phyloP scores from a whole-genome alignment of 1,140 invertebrate genomes.

The Teleogryllus occipitalis region DNA sequence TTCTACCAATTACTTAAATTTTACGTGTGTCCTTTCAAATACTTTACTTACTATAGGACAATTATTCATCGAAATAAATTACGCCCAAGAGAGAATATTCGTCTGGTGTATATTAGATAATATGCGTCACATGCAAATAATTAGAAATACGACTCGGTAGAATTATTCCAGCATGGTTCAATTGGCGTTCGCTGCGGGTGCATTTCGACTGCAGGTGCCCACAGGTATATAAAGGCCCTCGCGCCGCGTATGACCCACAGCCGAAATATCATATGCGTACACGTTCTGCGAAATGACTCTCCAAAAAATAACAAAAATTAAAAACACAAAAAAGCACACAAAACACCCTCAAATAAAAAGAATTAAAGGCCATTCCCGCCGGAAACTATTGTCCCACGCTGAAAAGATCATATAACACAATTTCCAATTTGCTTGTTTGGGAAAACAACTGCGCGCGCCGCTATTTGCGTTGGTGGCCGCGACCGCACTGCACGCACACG shows the following conservation, averaged over 20 bases:
- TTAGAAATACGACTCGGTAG: no score
- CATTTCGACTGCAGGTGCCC: neutral
- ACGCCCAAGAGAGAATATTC: no score
- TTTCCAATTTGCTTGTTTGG: conserved; percentile 4
- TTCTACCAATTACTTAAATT: no score
- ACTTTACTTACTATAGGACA: no score
- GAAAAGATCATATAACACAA: conserved; percentile 5
- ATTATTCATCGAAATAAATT: no score
- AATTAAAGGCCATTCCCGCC: conserved; percentile 3
- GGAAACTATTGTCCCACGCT: neutral
- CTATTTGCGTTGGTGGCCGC: conserved; percentile 2
- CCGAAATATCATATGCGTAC: neutral
- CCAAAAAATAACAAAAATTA: conserved; percentile 1
- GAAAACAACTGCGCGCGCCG: neutral
- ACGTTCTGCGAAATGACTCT: neutral
- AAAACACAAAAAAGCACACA: neutral
- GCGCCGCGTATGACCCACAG: neutral
- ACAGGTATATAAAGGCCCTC: neutral
- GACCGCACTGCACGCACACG: neutral
- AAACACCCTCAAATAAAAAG: neutral
- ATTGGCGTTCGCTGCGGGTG: no score
- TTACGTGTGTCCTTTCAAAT: no score
- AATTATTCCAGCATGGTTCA: no score
- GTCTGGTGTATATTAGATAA: no score
- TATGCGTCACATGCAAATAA: no score